These are phyloP conservation scores for Gymnobelideus leadbeateri DNA, from an alignment of 2,113 vertebrate genomes.

Conservation along the genomic window DNA sequence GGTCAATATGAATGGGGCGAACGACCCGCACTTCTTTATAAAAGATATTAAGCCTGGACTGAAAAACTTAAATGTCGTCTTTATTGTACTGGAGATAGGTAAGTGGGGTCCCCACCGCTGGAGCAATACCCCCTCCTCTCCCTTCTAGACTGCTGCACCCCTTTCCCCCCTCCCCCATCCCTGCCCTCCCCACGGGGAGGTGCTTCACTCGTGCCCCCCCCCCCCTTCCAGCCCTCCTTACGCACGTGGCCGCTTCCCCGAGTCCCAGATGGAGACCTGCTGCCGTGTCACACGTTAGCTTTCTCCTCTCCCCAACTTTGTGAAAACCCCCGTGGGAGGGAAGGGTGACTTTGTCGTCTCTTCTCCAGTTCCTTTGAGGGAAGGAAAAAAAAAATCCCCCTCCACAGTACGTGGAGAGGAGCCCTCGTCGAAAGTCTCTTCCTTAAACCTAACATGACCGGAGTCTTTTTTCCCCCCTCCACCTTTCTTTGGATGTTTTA, in stretches of 20 bases:
- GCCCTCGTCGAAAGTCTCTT: background rate
- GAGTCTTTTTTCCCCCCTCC: background rate
- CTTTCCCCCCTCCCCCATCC: background rate
- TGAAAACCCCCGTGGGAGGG: background rate
- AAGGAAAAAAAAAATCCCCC: background rate
- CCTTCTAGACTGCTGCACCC: background rate
- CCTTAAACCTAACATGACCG: background rate
- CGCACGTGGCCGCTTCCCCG: constrained; percentile 61
- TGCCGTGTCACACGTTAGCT: background rate
- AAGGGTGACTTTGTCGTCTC: background rate
- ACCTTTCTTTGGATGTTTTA: constrained; percentile 32
- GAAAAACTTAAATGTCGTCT: constrained; percentile 99
- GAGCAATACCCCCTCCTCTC: background rate
- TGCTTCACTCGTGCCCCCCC: background rate
- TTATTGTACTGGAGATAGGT: constrained; percentile 99
- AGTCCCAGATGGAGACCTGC: background rate
- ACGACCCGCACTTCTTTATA: constrained; percentile 90
- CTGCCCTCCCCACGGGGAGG: background rate
- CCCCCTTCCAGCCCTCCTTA: background rate
- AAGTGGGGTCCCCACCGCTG: constrained; percentile 84
- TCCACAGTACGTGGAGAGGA: background rate
- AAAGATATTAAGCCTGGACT: constrained; percentile 98
- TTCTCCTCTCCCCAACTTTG: background rate
- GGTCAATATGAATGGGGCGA: constrained; percentile 84
- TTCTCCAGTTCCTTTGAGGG: background rate